Percentiles rank a stretch among this genome's conserved stretches.
phyloP scores from a whole-genome alignment of 37 sponge, comb jelly and placozoan genomes.

The Axinella damicornis region DNA sequence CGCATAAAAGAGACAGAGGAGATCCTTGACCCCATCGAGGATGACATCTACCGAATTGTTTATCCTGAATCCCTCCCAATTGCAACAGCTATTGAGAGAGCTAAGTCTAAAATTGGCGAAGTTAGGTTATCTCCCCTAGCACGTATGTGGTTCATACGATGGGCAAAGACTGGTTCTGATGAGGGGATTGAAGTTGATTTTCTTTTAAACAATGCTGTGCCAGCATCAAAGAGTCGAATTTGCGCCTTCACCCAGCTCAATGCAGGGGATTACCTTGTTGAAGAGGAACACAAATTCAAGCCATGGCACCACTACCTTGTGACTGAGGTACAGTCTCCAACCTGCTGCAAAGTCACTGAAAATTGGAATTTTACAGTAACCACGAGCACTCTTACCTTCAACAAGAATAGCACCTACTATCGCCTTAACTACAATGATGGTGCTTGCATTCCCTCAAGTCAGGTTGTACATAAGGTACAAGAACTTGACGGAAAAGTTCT shows the following conservation, averaged over 20 bases:
- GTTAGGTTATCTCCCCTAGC: not conserved
- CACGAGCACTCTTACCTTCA: not conserved
- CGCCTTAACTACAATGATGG: not conserved
- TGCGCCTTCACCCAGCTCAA: slow-evolving; percentile 14
- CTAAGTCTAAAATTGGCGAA: not conserved
- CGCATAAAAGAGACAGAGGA: not conserved
- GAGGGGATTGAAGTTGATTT: slow-evolving; percentile 36
- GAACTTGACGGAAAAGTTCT: not conserved
- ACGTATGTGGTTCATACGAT: slow-evolving; percentile 20
- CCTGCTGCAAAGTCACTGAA: not conserved
- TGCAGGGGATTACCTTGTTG: slow-evolving; percentile 22
- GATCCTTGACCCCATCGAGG: not conserved
- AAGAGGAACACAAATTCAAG: not conserved
- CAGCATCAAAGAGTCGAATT: slow-evolving; percentile 28
- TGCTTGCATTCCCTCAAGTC: slow-evolving; percentile 1
- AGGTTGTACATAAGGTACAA: not conserved
- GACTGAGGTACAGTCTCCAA: not conserved
- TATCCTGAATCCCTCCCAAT: slow-evolving; percentile 12
- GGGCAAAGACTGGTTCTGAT: slow-evolving; percentile 46
- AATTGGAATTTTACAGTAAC: not conserved
- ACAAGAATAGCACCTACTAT: not conserved
- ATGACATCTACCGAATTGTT: slow-evolving; percentile 13
- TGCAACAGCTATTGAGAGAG: slow-evolving; percentile 26
- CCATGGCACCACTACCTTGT: slow-evolving; percentile 27
- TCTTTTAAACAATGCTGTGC: not conserved